Evolutionary conservation across 2,888 invertebrate genomes (phyloP).

Genomic region (Nysson spinosus): DNA sequence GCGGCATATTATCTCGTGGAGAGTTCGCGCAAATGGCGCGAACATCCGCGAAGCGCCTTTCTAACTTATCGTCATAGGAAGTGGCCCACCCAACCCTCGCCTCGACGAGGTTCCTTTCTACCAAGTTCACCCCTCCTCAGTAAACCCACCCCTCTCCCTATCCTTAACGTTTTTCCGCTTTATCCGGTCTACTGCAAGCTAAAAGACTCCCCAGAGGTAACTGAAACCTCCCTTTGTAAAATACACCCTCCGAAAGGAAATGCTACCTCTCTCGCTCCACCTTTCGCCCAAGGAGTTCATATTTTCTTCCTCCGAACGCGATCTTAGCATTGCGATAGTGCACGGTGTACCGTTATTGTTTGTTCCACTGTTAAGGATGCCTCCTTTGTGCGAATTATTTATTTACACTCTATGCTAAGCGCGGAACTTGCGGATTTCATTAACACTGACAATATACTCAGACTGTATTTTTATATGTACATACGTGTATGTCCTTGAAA

Average conservation of each 20-base stretch:
- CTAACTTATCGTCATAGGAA: conserved; percentile 75
- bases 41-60: conserved; percentile 74
- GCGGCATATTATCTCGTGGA: conserved; percentile 65
- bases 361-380: too few relatives aligned
- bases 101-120: conserved; percentile 33
- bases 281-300: not conserved
- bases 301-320: not conserved
- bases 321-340: not conserved
- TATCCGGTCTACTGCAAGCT: conserved; percentile 45
- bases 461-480: too few relatives aligned
- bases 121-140: not conserved
- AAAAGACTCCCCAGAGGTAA: conserved; percentile 45
- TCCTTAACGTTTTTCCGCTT: conserved; percentile 35
- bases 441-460: too few relatives aligned
- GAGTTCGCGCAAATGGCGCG: conserved; percentile 74
- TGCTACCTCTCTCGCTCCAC: conserved; percentile 33
- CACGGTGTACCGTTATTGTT: not conserved
- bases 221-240: conserved; percentile 30
- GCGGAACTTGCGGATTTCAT: too few relatives aligned
- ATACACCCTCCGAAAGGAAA: conserved; percentile 29
- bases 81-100: conserved; percentile 60
- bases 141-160: not conserved
- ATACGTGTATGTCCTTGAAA: too few relatives aligned
- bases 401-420: not conserved
- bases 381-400: too few relatives aligned